Evolutionary conservation across 2,797 vertebrate genomes (phyloP).

Genomic region (Acrossocheilus wenchowensis): DNA sequence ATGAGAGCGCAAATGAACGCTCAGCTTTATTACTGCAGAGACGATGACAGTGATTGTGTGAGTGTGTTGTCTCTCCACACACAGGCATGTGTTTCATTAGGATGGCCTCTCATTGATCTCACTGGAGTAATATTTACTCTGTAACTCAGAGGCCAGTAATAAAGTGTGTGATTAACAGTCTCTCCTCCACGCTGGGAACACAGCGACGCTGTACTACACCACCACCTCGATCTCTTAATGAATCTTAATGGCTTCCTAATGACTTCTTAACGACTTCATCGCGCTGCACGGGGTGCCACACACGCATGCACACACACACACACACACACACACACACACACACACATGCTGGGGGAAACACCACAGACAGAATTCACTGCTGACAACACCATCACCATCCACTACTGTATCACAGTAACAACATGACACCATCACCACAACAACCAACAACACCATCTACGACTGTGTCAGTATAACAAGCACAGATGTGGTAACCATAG

Average conservation of each 20-base stretch:
- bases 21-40: slow-evolving; percentile 7
- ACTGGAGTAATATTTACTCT: slow-evolving; percentile 78
- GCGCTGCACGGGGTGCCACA: slow-evolving; percentile 75
- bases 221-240: slow-evolving; percentile 81
- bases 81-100: slow-evolving; percentile 64
- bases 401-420: background rate
- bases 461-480: no score
- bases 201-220: slow-evolving; percentile 66
- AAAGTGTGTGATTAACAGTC: slow-evolving; percentile 83
- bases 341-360: slow-evolving; percentile 65
- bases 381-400: slow-evolving; percentile 64
- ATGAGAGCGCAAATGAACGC: slow-evolving; percentile 10
- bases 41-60: slow-evolving; percentile 15
- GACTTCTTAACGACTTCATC: slow-evolving; percentile 86
- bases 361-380: slow-evolving; percentile 67
- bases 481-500: no score
- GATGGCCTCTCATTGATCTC: slow-evolving; percentile 71
- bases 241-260: slow-evolving; percentile 85
- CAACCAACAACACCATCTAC: background rate
- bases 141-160: slow-evolving; percentile 79
- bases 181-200: slow-evolving; percentile 74
- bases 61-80: background rate
- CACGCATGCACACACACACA: slow-evolving; percentile 24
- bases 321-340: no score
- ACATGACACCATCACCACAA: background rate